Evolutionary conservation across 2,797 vertebrate species (phyloP), one percentile per base, ranked within the genome.

Genomic region (Amblyopsis hoosieri): DNA sequence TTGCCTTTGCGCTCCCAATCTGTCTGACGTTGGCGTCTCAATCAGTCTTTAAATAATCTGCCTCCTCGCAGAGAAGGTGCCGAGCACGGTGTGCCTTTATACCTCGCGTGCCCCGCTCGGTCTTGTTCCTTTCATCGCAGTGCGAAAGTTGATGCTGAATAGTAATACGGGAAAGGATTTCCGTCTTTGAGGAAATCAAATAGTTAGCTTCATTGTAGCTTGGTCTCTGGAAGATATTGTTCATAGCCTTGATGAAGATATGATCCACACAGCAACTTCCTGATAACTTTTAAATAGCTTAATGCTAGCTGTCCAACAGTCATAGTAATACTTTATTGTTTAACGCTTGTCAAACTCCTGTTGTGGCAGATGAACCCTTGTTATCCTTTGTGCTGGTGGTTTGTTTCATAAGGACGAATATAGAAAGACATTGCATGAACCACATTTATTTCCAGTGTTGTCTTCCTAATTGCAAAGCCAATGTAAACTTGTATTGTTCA

Each of bases 31-130:
- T 92, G 91, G 89, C 89, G 57, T 93, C 92, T 93, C 91, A 92
- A 92, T 93, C 92, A 92, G 89, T 91, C 92, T 94, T 92, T 92
- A 92, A 92, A 92, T 93, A 93, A 93, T 92, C 90, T 91, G 82
- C 87, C 87, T 90, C 82, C 82, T 82, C 81, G 72, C 67, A 67
- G 77, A 86, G 84, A 64, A 78, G 67, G 79, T 82, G 75, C 64
- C 52, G 78, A 71, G 79, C 76, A 67, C 84, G 87, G 87, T 87
- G 88, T 75, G 79, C 83, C 89, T 87, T 88, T 72, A 72, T 84
- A 74, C 72, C 81, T 80, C 77, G 74, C 73, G 83, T 71, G 53
- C 76, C 72, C 71, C 66, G 69, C 67, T 45, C 57, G 17, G 70
- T 61, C 82, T 72, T 69, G 66, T 72, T 64, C 55, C 75, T 64